A percentile compares a stretch with the other conserved stretches of the same genome.
Conservation (phyloP, 1,140 invertebrate species). For the Drosophila arawakana region DNA sequence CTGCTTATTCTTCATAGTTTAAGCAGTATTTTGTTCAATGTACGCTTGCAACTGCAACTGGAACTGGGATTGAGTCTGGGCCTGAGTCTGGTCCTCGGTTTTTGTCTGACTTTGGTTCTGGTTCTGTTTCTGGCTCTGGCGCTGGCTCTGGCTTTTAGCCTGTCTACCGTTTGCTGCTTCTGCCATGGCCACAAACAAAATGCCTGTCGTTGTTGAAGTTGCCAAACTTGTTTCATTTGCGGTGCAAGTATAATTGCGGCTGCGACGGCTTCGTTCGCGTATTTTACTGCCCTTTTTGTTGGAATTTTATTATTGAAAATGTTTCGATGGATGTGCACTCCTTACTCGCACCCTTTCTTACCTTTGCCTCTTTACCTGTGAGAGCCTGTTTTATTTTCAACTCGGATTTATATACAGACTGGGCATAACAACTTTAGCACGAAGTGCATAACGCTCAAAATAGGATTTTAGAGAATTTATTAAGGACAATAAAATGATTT, state of each 20-base stretch:
- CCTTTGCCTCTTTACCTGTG: slow-evolving; percentile 7
- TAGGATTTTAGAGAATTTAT: too few relatives aligned
- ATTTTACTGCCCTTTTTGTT: slow-evolving; percentile 60
- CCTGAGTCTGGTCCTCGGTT: not conserved
- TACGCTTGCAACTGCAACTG: not conserved
- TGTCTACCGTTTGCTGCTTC: slow-evolving; percentile 8
- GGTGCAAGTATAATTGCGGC: slow-evolving; percentile 77
- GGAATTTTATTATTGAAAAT: slow-evolving; percentile 82
- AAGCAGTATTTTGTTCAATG: too few relatives aligned
- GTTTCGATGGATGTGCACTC: slow-evolving; percentile 53
- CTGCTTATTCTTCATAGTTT: too few relatives aligned
- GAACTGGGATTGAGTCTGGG: not conserved
- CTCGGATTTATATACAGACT: not conserved
- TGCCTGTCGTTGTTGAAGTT: slow-evolving; percentile 76
- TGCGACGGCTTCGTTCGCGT: slow-evolving; percentile 35
- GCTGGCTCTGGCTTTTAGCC: slow-evolving; percentile 15
- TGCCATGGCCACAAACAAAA: slow-evolving; percentile 68
- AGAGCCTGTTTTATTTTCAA: not conserved
- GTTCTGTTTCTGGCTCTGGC: not conserved
- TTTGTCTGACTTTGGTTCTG: not conserved
- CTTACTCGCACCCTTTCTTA: slow-evolving; percentile 28
- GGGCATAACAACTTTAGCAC: not conserved
- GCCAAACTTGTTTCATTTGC: slow-evolving; percentile 83
- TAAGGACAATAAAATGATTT: not conserved
- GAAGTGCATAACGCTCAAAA: too few relatives aligned